Conservation (phyloP, 2,888 invertebrate genomes). For the Ichneumoninae sp. region DNA sequence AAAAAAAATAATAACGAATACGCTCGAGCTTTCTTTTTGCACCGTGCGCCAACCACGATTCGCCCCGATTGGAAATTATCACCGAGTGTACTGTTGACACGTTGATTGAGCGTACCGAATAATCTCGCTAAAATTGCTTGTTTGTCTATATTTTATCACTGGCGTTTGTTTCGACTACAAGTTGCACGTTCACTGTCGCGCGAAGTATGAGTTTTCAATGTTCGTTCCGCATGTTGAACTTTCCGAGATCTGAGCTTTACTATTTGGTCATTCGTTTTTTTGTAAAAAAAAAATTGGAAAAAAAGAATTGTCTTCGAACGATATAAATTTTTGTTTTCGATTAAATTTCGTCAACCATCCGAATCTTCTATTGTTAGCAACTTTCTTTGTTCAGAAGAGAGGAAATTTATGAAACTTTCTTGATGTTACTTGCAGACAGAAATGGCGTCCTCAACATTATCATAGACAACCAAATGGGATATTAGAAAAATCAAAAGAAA, state of each 20-base stretch:
- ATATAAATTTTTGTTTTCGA: not conserved
- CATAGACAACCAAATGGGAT: constrained; percentile 80
- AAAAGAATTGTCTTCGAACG: not conserved
- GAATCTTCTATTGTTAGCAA: constrained; percentile 29
- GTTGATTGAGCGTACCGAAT: constrained; percentile 3
- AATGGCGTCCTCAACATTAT: constrained; percentile 81
- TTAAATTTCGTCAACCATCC: not conserved
- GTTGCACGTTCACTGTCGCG: not conserved
- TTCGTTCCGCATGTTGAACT: not conserved
- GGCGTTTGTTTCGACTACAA: constrained; percentile 26
- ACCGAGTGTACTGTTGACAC: constrained; percentile 23
- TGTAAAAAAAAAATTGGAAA: not conserved
- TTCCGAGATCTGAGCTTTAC: not conserved
- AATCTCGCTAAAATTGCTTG: constrained; percentile 10
- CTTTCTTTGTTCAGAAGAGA: constrained; percentile 28
- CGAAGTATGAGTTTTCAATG: not conserved
- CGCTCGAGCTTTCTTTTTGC: constrained; percentile 64
- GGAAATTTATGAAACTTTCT: constrained; percentile 67
- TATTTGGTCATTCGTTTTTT: not conserved
- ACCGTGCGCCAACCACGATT: constrained; percentile 42
- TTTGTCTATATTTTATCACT: constrained; percentile 30
- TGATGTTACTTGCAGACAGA: constrained; percentile 78
- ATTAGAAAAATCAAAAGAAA: constrained; percentile 73
- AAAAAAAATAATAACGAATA: not conserved
- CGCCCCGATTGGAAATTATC: constrained; percentile 14